Evolutionary conservation across 2,113 vertebrate genomes (phyloP).

Genomic region (Reinhardtius hippoglossoides): DNA sequence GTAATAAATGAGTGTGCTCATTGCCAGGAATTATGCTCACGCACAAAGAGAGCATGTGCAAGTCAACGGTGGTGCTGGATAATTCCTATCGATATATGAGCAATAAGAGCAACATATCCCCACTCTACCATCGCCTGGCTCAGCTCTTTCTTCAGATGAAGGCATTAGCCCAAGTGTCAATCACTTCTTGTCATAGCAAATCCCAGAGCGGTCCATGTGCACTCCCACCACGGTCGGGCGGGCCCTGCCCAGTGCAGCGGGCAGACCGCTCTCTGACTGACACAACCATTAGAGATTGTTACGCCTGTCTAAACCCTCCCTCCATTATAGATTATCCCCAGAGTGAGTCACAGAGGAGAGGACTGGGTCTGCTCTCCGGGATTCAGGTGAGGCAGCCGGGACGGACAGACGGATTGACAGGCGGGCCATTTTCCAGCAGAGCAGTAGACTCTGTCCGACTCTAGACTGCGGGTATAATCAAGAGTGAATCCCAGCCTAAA

Average conservation of each 20-base stretch:
- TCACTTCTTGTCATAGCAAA: slow-evolving; percentile 39
- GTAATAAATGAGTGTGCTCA: slow-evolving; percentile 32
- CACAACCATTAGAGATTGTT: slow-evolving; percentile 75
- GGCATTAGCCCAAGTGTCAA: slow-evolving; percentile 32
- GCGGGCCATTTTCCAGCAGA: slow-evolving; percentile 50
- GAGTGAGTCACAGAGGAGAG: slow-evolving; percentile 47
- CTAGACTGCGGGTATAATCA: slow-evolving; percentile 45
- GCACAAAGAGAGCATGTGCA: slow-evolving; percentile 20
- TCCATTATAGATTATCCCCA: slow-evolving; percentile 66
- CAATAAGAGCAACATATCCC: neutral
- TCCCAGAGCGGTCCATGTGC: slow-evolving; percentile 24
- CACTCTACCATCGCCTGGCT: neutral
- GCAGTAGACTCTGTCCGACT: slow-evolving; percentile 53
- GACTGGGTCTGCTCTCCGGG: neutral
- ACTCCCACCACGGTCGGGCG: slow-evolving; percentile 25
- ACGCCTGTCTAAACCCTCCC: slow-evolving; percentile 68
- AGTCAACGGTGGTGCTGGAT: slow-evolving; percentile 23
- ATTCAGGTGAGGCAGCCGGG: slow-evolving; percentile 38
- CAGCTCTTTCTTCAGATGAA: slow-evolving; percentile 37
- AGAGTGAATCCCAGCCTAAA: slow-evolving; percentile 56
- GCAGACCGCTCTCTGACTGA: slow-evolving; percentile 63
- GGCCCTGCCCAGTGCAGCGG: slow-evolving; percentile 20
- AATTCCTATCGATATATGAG: neutral
- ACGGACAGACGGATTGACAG: slow-evolving; percentile 59
- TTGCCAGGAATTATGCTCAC: slow-evolving; percentile 16